Evolutionary conservation across 2,113 vertebrate species (phyloP), one percentile per base, ranked within the genome.

Genomic region (Tenrec ecaudatus): DNA sequence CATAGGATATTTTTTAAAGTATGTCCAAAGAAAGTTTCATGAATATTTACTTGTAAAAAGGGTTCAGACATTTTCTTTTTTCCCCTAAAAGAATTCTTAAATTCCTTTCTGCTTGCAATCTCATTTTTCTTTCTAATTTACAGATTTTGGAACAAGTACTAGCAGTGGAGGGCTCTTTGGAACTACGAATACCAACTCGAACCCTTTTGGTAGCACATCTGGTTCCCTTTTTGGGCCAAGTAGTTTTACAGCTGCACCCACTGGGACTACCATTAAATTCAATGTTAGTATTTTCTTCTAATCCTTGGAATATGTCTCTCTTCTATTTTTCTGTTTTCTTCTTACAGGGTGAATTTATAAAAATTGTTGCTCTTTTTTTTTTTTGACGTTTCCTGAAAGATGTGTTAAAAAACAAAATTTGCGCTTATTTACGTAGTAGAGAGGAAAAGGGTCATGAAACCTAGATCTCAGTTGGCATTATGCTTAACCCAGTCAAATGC

Each of bases 201-300:
- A 99, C 94, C 99, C 99, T 0, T 99, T 99, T 83, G 99, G 99
- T 17, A 98, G 98, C 7, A 97, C 98, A 0, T 98, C 99, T 27
- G 98, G 97, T 53, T 99, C 99, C 0, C 98, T 99, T 23, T 99
- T 99, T 33, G 99, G 99, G 27, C 97, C 98, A 0, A 98, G 99
- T 0, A 98, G 98, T 38, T 99, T 99, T 58, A 98, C 98, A 0
- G 97, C 99, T 17, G 96, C 98, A 33, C 99, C 99, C 36, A 98
- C 99, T 29, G 99, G 99, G 90, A 99, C 99, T 0, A 99, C 99
- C 0, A 98, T 99, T 25, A 99, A 99, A 75, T 99, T 99, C 91
- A 99, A 99, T 1, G 99, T 99, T 97, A 98, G 99, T 98, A 60
- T 89, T 96, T 93, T 89, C 10, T 93, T 92, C n/a, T 3, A 43